These are phyloP conservation scores for Podotricha telesiphe DNA, from an alignment of 2,888 invertebrate species.

Conservation along the genomic window DNA sequence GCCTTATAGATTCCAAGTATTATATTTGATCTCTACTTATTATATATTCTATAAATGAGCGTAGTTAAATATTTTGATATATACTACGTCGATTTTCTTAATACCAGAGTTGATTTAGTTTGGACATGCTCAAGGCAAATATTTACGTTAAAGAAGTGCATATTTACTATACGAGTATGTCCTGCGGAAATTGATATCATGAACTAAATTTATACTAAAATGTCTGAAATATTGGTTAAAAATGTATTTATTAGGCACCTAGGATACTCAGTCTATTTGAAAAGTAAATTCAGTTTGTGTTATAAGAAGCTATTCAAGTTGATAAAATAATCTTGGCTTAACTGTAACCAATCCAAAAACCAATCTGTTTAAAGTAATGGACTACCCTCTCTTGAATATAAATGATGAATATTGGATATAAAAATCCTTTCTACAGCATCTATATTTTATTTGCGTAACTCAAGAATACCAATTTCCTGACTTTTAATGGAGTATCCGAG, in stretches of 20 bases:
- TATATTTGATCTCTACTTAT: too few relatives aligned
- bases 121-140: too few relatives aligned
- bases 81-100: too few relatives aligned
- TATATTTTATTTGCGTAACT: conserved; percentile 32
- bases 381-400: conserved; percentile 11
- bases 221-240: neutral
- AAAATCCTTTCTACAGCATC: conserved; percentile 11
- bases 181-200: too few relatives aligned
- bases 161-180: too few relatives aligned
- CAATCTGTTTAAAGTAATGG: conserved; percentile 17
- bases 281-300: neutral
- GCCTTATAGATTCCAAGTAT: too few relatives aligned
- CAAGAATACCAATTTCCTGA: conserved; percentile 36
- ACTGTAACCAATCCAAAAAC: conserved; percentile 7
- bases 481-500: conserved; percentile 36
- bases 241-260: neutral
- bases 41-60: neutral
- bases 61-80: neutral
- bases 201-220: neutral
- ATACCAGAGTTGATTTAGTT: too few relatives aligned
- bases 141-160: too few relatives aligned
- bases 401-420: conserved; percentile 19
- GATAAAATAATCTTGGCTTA: conserved; percentile 5
- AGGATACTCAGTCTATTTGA: too few relatives aligned
- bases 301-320: conserved; percentile 10